Percentiles rank a stretch among this genome's conserved stretches.
These are phyloP conservation scores for Cerceris ruficornis DNA, from an alignment of 2,888 invertebrate genomes.

Conservation along the genomic window DNA sequence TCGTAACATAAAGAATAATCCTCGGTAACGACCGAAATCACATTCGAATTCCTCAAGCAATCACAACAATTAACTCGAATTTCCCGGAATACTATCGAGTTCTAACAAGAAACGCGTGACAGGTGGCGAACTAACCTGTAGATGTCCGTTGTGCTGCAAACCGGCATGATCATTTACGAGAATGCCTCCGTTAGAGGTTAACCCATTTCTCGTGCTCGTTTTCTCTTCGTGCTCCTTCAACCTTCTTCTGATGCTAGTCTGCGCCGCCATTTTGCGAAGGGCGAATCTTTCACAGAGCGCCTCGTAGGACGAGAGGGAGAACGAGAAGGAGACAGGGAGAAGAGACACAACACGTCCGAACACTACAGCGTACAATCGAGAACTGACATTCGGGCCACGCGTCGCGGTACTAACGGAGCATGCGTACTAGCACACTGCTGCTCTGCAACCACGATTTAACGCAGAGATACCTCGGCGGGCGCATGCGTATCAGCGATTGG, in stretches of 20 bases:
- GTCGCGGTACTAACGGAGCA: no score
- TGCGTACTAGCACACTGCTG: no score
- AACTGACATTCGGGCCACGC: no score
- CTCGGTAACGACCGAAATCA: neutral
- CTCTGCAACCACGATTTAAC: no score
- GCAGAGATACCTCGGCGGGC: no score
- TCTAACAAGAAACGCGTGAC: conserved; percentile 16
- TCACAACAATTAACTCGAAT: neutral
- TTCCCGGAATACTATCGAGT: neutral
- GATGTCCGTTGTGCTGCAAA: conserved; percentile 63
- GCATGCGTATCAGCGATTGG: no score
- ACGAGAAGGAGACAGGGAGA: conserved; percentile 17
- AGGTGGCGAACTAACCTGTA: conserved; percentile 67
- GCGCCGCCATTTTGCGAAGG: conserved; percentile 50
- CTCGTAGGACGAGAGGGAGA: conserved; percentile 21
- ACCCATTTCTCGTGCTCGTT: conserved; percentile 48
- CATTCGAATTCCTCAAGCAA: no score
- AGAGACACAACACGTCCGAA: neutral
- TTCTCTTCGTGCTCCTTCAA: conserved; percentile 31
- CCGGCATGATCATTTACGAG: conserved; percentile 67
- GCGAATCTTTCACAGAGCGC: conserved; percentile 43
- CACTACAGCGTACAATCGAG: no score
- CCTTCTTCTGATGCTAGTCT: conserved; percentile 25
- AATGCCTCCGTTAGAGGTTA: conserved; percentile 51
- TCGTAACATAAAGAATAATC: neutral